Base-by-base conservation (phyloP, 1,140 invertebrate genomes). In the Trinorchestia longiramus region DNA sequence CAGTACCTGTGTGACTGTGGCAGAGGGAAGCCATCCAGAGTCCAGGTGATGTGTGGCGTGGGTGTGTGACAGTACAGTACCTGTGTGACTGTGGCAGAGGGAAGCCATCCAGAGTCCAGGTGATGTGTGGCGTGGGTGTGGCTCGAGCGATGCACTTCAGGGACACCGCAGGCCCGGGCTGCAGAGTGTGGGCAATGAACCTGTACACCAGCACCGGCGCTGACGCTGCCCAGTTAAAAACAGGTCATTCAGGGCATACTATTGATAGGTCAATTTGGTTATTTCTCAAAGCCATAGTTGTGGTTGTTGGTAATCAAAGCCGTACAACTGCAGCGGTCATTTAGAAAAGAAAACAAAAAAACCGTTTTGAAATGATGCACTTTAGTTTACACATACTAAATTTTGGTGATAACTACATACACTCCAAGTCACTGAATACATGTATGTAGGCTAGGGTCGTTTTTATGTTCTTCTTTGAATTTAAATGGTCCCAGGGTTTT, bases 111-210 rank as follows among this genome's bases (percentile, higher is more conserved):
- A 99, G 97, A 91, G 98, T 97, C 99, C 99, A 99, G 11, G 98
- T 98, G 96, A 99, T 98, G 97, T 98, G 98, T 0, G 99, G 99
- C 17, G 98, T 98, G 36, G 99, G 99, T 42, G 98, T 98, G 23
- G 99, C 99, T 19, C 98, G 98, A 1, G 98, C 98, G 0, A 98
- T 98, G 97, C 99, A 99, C 97, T 98, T 98, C 95, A 99, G 97
- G 0, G 98, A 98, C 91, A 99, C 98, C 96, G 98, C 98, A 95
- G 98, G 98, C 15, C 98, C 98, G 0, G 98, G 98, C 97, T 98
- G 98, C 87, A 99, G 97, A 0, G 98, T 98, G 47, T 96, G 95
- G n/a, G 95, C 87, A 42, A 96, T 96, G 87, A 96, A 99, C 6
- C 98, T 98, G 97, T 98, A 98, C 97, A 98, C 98, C 87, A 99